A percentile compares a stretch with the other conserved stretches of the same genome.
phyloP scores from a whole-genome alignment of 1,140 invertebrate genomes.

The Eumaeus atala region DNA sequence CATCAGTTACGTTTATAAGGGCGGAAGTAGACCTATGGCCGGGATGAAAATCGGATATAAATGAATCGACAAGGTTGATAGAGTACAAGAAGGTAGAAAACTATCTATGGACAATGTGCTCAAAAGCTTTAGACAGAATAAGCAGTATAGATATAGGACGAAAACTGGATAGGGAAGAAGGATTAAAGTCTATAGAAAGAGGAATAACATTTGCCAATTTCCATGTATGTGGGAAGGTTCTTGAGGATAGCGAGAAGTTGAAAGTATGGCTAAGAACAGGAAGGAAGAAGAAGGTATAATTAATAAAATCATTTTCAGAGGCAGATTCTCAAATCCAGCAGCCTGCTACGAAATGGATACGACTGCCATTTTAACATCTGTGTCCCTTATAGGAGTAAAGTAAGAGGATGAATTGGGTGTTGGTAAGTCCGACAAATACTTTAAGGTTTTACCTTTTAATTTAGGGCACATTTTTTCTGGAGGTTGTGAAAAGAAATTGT shows the following conservation, averaged over 20 bases:
- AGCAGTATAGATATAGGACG: constrained; percentile 22
- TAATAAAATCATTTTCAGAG: not conserved
- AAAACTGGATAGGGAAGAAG: constrained; percentile 12
- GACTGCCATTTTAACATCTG: constrained; percentile 11
- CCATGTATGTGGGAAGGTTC: constrained; percentile 10
- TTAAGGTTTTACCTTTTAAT: not conserved
- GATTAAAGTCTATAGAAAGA: constrained; percentile 18
- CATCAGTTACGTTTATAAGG: constrained; percentile 6
- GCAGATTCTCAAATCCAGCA: constrained; percentile 13
- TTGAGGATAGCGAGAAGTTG: constrained; percentile 9
- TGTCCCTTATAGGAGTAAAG: not conserved
- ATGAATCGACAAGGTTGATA: not conserved
- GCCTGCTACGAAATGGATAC: constrained; percentile 14
- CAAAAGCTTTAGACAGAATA: constrained; percentile 17
- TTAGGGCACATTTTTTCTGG: not conserved
- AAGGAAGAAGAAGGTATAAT: not conserved
- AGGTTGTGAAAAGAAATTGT: not conserved
- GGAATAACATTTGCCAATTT: constrained; percentile 14
- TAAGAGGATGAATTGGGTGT: not conserved
- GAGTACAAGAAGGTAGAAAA: constrained; percentile 1
- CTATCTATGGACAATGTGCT: constrained; percentile 15
- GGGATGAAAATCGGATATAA: constrained; percentile 1
- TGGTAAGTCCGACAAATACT: not conserved
- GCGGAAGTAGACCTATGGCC: not conserved
- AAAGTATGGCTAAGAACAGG: constrained; percentile 5